phyloP scores from a whole-genome alignment of 2,113 vertebrate genomes.

The Cyprinus carpio region DNA sequence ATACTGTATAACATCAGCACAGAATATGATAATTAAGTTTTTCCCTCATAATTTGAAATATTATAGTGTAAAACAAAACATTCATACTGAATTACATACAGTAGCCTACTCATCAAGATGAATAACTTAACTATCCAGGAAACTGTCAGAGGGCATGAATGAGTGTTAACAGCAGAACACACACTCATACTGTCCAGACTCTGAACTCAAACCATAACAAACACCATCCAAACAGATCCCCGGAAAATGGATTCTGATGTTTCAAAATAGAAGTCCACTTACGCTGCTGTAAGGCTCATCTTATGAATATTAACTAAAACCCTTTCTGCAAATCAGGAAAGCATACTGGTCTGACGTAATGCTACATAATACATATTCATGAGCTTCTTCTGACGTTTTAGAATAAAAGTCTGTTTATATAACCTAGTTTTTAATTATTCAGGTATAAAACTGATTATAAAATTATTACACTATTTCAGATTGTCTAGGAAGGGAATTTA shows the following conservation, averaged over 20 bases:
- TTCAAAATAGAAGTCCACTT: conserved; percentile 48
- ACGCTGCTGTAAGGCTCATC: background rate
- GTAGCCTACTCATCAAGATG: background rate
- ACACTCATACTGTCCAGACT: background rate
- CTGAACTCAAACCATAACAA: conserved; percentile 7
- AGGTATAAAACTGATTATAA: background rate
- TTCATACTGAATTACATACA: background rate
- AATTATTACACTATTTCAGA: background rate
- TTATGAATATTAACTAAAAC: background rate
- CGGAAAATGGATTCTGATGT: conserved; percentile 18
- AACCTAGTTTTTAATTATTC: background rate
- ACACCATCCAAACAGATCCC: background rate
- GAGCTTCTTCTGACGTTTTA: background rate
- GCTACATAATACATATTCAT: background rate
- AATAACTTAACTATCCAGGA: background rate
- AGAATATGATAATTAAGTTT: background rate
- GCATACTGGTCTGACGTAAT: background rate
- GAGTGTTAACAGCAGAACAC: background rate
- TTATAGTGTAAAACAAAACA: background rate
- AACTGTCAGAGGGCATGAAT: background rate
- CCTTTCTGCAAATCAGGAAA: background rate
- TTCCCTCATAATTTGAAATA: background rate
- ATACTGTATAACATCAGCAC: conserved; percentile 50
- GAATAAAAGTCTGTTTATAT: conserved; percentile 16
- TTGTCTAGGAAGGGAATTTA: background rate